Conservation (phyloP, 2,113 vertebrate species). For the Mus spicilegus region DNA sequence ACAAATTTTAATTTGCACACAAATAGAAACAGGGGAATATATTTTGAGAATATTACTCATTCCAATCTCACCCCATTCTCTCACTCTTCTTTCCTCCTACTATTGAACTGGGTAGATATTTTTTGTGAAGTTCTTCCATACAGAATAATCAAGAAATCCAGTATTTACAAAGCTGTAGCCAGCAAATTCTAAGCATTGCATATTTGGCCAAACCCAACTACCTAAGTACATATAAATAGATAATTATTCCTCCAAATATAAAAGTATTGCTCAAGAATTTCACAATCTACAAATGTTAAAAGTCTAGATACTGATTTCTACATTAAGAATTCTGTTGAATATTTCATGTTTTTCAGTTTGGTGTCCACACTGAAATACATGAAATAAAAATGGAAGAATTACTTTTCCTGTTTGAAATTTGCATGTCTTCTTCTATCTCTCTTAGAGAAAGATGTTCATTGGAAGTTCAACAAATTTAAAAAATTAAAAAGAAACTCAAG, state of each 20-base stretch:
- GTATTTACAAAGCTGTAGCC: background rate
- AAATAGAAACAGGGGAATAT: conserved; percentile 14
- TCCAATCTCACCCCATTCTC: background rate
- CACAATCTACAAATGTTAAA: background rate
- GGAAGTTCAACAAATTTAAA: conserved; percentile 32
- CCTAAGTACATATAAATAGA: background rate
- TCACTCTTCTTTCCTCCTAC: background rate
- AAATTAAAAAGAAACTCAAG: background rate
- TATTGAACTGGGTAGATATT: background rate
- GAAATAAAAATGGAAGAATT: background rate
- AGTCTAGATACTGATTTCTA: background rate
- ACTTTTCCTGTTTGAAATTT: background rate
- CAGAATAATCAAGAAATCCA: background rate
- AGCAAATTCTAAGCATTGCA: background rate
- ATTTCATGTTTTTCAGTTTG: background rate
- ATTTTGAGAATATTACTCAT: background rate
- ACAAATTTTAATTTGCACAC: background rate
- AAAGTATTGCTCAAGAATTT: conserved; percentile 29
- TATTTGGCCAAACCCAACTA: background rate
- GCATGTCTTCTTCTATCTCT: conserved; percentile 24
- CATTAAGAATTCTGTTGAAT: background rate
- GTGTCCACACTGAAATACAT: background rate
- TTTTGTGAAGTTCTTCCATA: background rate
- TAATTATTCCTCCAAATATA: background rate
- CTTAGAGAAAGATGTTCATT: conserved; percentile 14